Percentiles rank a stretch among this genome's conserved stretches.
phyloP scores from a whole-genome alignment of 2,888 invertebrate species.

The Lymantria dispar region DNA sequence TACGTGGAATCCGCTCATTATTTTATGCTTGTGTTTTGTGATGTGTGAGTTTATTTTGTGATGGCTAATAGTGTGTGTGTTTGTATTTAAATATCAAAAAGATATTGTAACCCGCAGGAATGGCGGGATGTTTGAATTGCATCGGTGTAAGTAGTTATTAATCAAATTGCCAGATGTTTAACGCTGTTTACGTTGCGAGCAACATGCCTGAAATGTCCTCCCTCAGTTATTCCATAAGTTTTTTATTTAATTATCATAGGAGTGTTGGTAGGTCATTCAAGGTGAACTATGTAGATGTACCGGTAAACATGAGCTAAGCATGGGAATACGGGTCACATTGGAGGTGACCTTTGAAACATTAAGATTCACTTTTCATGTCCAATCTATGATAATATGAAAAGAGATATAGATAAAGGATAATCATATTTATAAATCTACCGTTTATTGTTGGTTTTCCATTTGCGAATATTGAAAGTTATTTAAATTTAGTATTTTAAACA shows the following conservation, averaged over 20 bases:
- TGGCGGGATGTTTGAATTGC: slow-evolving; percentile 59
- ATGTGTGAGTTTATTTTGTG: slow-evolving; percentile 24
- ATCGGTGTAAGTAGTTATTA: slow-evolving; percentile 42
- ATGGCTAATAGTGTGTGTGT: slow-evolving; percentile 24
- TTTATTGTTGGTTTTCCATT: too few relatives aligned
- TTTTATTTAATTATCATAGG: slow-evolving; percentile 9
- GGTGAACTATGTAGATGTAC: slow-evolving; percentile 62
- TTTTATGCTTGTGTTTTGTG: slow-evolving; percentile 45
- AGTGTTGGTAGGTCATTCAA: slow-evolving; percentile 74
- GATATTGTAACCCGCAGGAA: slow-evolving; percentile 30
- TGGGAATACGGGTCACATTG: slow-evolving; percentile 64
- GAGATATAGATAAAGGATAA: too few relatives aligned
- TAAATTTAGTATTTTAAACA: too few relatives aligned
- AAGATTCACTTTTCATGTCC: slow-evolving; percentile 1
- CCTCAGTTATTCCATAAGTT: background rate
- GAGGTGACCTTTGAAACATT: slow-evolving; percentile 60
- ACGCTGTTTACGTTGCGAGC: background rate
- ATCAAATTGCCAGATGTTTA: background rate
- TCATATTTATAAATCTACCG: too few relatives aligned
- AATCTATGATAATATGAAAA: slow-evolving; percentile 3
- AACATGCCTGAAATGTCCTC: background rate
- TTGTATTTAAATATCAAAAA: slow-evolving; percentile 22
- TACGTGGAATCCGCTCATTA: slow-evolving; percentile 43
- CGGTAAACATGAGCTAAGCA: slow-evolving; percentile 71
- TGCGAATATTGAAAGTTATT: too few relatives aligned